Evolutionary conservation across 2,888 invertebrate genomes (phyloP).

Genomic region (Megalurothrips usitatus): DNA sequence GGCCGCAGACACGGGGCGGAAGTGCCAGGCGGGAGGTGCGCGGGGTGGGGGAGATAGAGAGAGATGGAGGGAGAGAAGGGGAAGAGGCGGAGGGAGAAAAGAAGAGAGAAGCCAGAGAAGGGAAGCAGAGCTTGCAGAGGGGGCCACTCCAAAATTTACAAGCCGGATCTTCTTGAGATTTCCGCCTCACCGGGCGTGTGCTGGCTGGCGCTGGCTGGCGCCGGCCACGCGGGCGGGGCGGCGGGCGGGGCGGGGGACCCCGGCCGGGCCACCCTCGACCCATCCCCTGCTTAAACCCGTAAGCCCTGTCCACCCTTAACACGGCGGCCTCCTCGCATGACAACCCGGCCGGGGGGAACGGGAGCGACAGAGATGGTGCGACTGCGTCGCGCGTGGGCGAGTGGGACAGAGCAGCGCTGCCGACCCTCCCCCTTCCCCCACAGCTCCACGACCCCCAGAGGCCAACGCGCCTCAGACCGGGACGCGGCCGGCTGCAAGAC

Average conservation of each 20-base stretch:
- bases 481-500: neutral
- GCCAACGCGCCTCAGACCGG: neutral
- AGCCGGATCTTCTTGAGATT: slow-evolving; percentile 19
- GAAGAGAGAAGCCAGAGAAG: neutral
- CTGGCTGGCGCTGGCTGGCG: neutral
- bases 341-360: neutral
- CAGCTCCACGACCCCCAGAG: no score
- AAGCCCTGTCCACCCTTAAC: no score
- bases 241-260: neutral
- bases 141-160: slow-evolving; percentile 14
- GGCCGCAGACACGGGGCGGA: no score
- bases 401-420: no score
- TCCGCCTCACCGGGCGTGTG: neutral
- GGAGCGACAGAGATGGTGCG: neutral
- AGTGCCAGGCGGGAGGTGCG: no score
- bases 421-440: no score
- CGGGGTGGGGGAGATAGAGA: neutral
- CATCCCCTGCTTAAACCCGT: neutral
- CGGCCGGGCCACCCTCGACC: neutral
- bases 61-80: neutral
- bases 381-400: no score
- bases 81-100: neutral
- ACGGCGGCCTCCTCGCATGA: no score
- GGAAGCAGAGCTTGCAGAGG: neutral
- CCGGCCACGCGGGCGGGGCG: neutral